Evolutionary conservation across 2,797 vertebrate species (phyloP), one percentile per base, ranked within the genome.

Genomic region (Oreonectes daqikongensis): DNA sequence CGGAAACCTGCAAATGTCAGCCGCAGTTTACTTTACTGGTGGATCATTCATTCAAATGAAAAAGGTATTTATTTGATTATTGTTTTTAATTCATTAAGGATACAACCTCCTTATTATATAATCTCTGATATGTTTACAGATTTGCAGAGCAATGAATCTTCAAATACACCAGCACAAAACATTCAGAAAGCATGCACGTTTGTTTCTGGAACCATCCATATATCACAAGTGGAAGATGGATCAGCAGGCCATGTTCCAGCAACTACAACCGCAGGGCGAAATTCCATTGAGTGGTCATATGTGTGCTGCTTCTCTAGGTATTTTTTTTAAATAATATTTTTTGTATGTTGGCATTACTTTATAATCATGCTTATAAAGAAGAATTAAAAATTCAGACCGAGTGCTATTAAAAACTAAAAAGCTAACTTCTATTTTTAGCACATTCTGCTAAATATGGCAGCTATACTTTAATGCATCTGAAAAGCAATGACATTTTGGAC

Each of bases 111-210:
- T 15, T n/a, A n/a, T 61, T 7, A 35, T 8, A 4, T 5, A 4
- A 61, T 35, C 17, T 61, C 17, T 60, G 3, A 30, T 20, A 20
- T 61, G 18, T 61, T 61, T n/a, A 10, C 18, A 61, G 30, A 61
- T 61, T 35, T 61, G 59, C 59, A 35, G 30, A 35, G 30, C 59
- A 32, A 35, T 61, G 59, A 61, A 61, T 61, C 59, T 61, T 10
- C 59, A 61, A 35, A 20, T 61, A 20, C 59, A 42, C 40, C 11
- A 15, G 14, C 14, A 42, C 14, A 42, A 42, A 12, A 42, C 40
- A 42, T 42, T 42, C 14, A 42, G 3, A 42, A 42, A 11, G 40
- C 40, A 42, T 42, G 40, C 40, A 12, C 12, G 40, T 12, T 15
- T 42, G 40, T 42, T 42, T 42, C 14, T 42, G 11, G 40, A 42